A percentile compares a stretch with the other conserved stretches of the same genome.
phyloP scores from a whole-genome alignment of 2,113 vertebrate genomes.

The Myxocyprinus asiaticus region DNA sequence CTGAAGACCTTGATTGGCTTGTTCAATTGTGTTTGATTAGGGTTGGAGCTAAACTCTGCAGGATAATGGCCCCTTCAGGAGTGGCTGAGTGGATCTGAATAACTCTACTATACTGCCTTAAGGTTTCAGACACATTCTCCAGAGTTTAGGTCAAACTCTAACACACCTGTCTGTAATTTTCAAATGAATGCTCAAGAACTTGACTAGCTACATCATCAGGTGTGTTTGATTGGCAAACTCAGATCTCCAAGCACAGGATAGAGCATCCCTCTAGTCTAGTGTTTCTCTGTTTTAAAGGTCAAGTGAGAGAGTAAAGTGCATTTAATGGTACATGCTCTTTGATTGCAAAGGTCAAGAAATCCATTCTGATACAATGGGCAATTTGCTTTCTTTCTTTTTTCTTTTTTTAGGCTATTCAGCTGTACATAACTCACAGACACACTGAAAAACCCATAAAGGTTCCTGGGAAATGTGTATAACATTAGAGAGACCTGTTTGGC shows the following conservation, averaged over 20 bases:
- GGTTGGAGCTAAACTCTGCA: too few relatives aligned
- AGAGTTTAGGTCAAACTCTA: background rate
- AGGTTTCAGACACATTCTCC: background rate
- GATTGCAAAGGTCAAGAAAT: slow-evolving; percentile 43
- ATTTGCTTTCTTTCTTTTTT: background rate
- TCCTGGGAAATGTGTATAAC: background rate
- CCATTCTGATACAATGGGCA: background rate
- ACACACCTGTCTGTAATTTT: background rate
- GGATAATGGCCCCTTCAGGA: too few relatives aligned
- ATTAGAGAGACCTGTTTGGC: background rate
- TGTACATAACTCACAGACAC: background rate
- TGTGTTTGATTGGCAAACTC: background rate
- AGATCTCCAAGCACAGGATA: background rate
- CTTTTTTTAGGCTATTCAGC: background rate
- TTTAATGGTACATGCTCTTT: slow-evolving; percentile 7
- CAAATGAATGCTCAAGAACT: background rate
- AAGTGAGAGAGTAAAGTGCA: background rate
- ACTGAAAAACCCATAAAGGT: slow-evolving; percentile 44
- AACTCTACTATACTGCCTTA: background rate
- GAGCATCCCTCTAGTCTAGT: background rate
- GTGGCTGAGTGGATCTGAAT: too few relatives aligned
- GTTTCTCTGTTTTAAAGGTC: slow-evolving; percentile 29
- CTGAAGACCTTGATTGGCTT: too few relatives aligned
- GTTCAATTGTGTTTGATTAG: too few relatives aligned
- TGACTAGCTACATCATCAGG: background rate